These are phyloP conservation scores for rat (Rattus norvegicus) DNA, from an alignment of 2,113 vertebrate species.

Conservation along the genomic window GRCr8 NC_086024.1:112727001-112727500, in stretches of 20 bases:
- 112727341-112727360: background rate
- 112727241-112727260: background rate
- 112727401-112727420: too few relatives aligned
- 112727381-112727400: background rate
- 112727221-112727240: background rate
- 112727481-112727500: background rate
- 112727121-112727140: background rate
- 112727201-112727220: background rate
- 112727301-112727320: background rate
- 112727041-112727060: background rate
- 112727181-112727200: background rate
- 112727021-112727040: background rate
- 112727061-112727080: background rate
- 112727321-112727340: background rate
- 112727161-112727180: background rate
- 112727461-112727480: background rate
- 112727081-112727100: slow-evolving; percentile 35
- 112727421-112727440: background rate
- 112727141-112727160: slow-evolving; percentile 49
- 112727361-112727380: background rate
- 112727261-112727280: background rate
- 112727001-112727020: background rate
- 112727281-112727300: background rate
- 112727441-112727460: background rate
- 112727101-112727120: slow-evolving; percentile 33